Conservation (phyloP, 2,888 invertebrate species). For the Hermodice carunculata region DNA sequence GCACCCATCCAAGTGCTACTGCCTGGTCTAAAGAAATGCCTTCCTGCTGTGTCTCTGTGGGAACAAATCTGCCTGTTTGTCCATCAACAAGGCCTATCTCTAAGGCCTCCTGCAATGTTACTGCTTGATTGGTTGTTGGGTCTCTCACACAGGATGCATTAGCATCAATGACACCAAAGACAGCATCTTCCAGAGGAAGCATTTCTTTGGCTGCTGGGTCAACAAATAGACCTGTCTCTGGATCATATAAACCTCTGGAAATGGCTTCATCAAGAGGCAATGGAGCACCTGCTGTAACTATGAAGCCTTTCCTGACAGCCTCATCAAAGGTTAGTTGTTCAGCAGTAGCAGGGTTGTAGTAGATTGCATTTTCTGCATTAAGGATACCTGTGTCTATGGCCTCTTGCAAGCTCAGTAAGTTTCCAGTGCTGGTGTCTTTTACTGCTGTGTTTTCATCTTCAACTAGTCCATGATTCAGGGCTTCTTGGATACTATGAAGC, state of each 20-base stretch:
- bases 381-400: too few species aligned
- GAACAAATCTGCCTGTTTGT: slow-evolving; percentile 2
- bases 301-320: slow-evolving; percentile 30
- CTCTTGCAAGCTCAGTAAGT: not conserved
- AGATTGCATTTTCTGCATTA: too few species aligned
- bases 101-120: slow-evolving; percentile 47
- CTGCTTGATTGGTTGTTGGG: slow-evolving; percentile 43
- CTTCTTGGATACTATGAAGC: slow-evolving; percentile 29
- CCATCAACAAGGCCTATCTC: slow-evolving; percentile 73
- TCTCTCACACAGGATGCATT: slow-evolving; percentile 46
- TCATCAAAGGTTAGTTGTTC: slow-evolving; percentile 31
- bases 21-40: slow-evolving; percentile 11
- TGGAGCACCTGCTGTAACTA: slow-evolving; percentile 3
- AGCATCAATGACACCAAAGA: slow-evolving; percentile 38
- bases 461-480: slow-evolving; percentile 27
- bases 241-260: slow-evolving; percentile 82
- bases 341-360: too few species aligned
- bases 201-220: slow-evolving; percentile 7
- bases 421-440: not conserved
- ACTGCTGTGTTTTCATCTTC: slow-evolving; percentile 12
- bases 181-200: slow-evolving; percentile 14
- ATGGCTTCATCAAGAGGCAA: slow-evolving; percentile 84
- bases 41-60: not conserved
- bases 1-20: slow-evolving; percentile 7
- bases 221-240: slow-evolving; percentile 54